Conservation (phyloP, 2,797 vertebrate genomes). For the Acropternis orthonyx region DNA sequence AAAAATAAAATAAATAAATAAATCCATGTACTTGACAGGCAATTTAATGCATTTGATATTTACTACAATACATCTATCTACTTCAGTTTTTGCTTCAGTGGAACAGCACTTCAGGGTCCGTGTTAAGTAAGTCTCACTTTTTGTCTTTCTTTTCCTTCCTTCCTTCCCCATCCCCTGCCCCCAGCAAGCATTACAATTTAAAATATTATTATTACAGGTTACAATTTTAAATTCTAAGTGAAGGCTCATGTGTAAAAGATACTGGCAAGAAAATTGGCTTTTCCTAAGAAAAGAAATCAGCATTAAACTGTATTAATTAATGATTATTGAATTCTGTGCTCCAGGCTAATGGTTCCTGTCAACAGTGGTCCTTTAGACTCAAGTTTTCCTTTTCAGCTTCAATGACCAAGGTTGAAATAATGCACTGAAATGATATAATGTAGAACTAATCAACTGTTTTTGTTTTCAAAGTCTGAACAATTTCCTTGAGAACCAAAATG, state of each 20-base stretch:
- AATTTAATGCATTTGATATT: neutral
- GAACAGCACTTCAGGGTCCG: constrained; percentile 21
- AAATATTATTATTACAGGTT: constrained; percentile 12
- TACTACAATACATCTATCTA: neutral
- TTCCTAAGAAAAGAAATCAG: constrained; percentile 65
- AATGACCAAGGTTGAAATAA: constrained; percentile 71
- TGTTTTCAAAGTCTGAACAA: constrained; percentile 30
- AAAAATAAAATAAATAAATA: neutral
- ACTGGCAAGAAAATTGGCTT: constrained; percentile 63
- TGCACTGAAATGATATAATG: constrained; percentile 59
- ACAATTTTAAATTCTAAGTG: constrained; percentile 49
- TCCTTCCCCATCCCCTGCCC: neutral
- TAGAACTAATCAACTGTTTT: constrained; percentile 52
- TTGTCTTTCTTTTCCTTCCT: neutral
- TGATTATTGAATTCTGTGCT: constrained; percentile 71
- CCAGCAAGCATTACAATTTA: constrained; percentile 12
- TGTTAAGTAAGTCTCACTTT: constrained; percentile 24
- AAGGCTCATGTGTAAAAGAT: constrained; percentile 63
- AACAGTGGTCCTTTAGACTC: constrained; percentile 60
- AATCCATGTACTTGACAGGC: neutral
- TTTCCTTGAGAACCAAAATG: constrained; percentile 12
- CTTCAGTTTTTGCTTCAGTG: constrained; percentile 22
- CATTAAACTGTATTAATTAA: constrained; percentile 73
- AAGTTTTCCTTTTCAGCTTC: constrained; percentile 63
- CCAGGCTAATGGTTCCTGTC: constrained; percentile 61